Percentiles rank a stretch among this genome's conserved stretches.
phyloP scores from a whole-genome alignment of 2,113 vertebrate genomes.

The cattle (Bos taurus) region DNA sequence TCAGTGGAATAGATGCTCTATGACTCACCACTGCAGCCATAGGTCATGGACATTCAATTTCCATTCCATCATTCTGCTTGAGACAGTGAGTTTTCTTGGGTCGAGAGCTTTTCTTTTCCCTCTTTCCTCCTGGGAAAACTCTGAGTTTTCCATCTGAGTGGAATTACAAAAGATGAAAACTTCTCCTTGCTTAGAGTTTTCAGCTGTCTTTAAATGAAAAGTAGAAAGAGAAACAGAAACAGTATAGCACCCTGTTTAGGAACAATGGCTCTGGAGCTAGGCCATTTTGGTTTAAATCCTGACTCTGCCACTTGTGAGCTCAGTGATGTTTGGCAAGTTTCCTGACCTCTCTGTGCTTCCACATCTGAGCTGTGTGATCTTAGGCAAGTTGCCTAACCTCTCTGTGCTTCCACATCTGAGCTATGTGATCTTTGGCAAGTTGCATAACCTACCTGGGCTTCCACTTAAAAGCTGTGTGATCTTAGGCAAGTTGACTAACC shows the following conservation, averaged over 20 bases:
- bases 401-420: not conserved
- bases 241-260: not conserved
- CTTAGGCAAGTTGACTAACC: not conserved
- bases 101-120: not conserved
- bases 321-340: not conserved
- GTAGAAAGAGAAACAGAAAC: not conserved
- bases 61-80: slow-evolving; percentile 7
- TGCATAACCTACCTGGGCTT: not conserved
- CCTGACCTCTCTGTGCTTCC: not conserved
- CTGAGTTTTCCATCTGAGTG: not conserved
- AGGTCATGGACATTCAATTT: not conserved
- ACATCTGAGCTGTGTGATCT: not conserved
- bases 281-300: not conserved
- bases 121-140: not conserved
- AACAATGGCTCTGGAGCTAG: not conserved
- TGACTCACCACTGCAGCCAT: not conserved
- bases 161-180: not conserved
- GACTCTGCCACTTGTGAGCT: not conserved
- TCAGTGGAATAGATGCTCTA: not conserved
- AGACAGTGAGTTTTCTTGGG: not conserved
- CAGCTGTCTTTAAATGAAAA: slow-evolving; percentile 21
- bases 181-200: not conserved
- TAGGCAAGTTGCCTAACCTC: not conserved
- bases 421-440: not conserved
- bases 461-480: not conserved